Base-by-base conservation (phyloP, 30 jellyfish, hydroid and myxozoan species). In the Aurelia aurita complex sp. Pacific region DNA sequence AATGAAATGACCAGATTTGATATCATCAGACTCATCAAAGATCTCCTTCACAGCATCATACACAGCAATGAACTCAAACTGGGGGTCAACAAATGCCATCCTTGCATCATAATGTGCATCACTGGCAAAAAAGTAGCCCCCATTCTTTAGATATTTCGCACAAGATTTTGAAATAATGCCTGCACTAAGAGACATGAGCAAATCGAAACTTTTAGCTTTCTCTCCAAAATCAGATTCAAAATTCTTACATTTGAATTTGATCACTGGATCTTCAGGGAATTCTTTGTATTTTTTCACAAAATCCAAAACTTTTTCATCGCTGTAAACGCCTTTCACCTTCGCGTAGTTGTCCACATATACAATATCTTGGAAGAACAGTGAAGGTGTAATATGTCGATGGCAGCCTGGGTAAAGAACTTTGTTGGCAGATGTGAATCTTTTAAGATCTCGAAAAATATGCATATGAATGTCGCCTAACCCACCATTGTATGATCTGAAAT, bases 91-190 rank as follows among this genome's bases (percentile, higher is more conserved):
- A 43, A 32, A 84, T 61, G 90, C 63, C 96, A 84, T 85, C 72
- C 97, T 78, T 61, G 97, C 97, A 84, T 91, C 97, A 80, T 38
- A 91, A 67, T 91, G 97, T 2, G 96, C 97, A 79, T 91, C 97
- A 70, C 92, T 67, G 2, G 90, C 96, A 46, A 91, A 77, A 66
- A 77, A 70, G 64, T 91, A 85, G 9, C 97, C 97, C 57, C 89
- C 88, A 5, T 66, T 54, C 61, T 85, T 91, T 14, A 91, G 77
- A 65, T 84, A 91, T 81, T 85, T 91, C 7, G 91, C 90, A 76
- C 96, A 76, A 7, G 96, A 80, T 62, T 34, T 77, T 50, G 97
- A 73, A 18, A 91, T 90, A 61, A 91, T 91, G 50, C 97, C 97
- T 2, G 97, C 97, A 77, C 92, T 61, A 11, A 80, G 66, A 5